Evolutionary conservation across 1,140 invertebrate genomes (phyloP).

Genomic region (Anoplolepis gracilipes): DNA sequence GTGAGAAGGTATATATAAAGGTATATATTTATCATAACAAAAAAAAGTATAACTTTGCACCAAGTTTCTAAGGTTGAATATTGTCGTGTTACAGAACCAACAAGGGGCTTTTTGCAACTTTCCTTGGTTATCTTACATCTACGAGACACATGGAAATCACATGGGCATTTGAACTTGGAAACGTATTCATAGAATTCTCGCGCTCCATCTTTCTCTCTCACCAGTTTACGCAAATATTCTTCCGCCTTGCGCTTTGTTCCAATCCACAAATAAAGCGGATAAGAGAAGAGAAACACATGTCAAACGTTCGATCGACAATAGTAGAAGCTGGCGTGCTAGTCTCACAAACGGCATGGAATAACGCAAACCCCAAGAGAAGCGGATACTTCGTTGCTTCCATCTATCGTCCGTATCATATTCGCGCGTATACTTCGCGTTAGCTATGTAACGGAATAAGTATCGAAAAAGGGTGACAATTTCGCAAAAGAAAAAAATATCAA

Average conservation of each 20-base stretch:
- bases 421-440: not conserved
- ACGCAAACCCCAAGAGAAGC: slow-evolving; percentile 70
- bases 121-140: not conserved
- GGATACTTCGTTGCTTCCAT: slow-evolving; percentile 47
- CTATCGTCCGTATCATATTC: slow-evolving; percentile 46
- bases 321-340: slow-evolving; percentile 66
- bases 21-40: not conserved
- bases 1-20: not conserved
- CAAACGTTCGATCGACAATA: slow-evolving; percentile 58
- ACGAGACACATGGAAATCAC: slow-evolving; percentile 75
- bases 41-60: not conserved
- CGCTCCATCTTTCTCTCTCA: slow-evolving; percentile 55
- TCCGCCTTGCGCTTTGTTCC: slow-evolving; percentile 64
- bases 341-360: slow-evolving; percentile 75
- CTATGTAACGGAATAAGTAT: slow-evolving; percentile 5
- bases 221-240: slow-evolving; percentile 57
- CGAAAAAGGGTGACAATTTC: slow-evolving; percentile 4
- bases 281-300: slow-evolving; percentile 53
- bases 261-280: slow-evolving; percentile 48
- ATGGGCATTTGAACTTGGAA: slow-evolving; percentile 78
- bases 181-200: slow-evolving; percentile 78
- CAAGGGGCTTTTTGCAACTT: slow-evolving; percentile 6
- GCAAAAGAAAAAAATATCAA: not conserved
- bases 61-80: slow-evolving; percentile 16
- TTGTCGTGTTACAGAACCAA: not conserved